Percentiles rank a stretch among this genome's conserved stretches.
Conservation (phyloP, 2,888 invertebrate genomes). For the Troglohyphantes excavatus region DNA sequence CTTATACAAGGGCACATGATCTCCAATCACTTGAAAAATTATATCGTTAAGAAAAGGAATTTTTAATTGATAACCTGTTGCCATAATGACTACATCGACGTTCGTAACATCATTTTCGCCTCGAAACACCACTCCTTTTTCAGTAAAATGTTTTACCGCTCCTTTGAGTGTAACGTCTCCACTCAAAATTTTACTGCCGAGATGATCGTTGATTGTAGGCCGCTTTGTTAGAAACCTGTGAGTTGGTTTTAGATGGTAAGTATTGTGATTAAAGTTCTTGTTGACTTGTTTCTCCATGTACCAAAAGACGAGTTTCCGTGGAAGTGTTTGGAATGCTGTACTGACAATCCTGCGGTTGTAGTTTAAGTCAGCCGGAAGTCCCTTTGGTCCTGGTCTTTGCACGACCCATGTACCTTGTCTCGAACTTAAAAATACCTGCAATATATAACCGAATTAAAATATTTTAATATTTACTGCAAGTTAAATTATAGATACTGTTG, state of each 20-base stretch:
- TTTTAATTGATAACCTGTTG: slow-evolving; percentile 82
- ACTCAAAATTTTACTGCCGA: slow-evolving; percentile 83
- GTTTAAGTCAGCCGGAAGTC: slow-evolving; percentile 82
- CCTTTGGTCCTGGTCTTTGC: slow-evolving; percentile 83
- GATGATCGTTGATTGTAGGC: slow-evolving; percentile 83
- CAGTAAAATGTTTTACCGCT: slow-evolving; percentile 71
- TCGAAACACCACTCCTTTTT: slow-evolving; percentile 74
- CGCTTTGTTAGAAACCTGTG: slow-evolving; percentile 81
- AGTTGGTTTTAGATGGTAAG: slow-evolving; percentile 83
- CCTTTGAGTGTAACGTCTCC: slow-evolving; percentile 82
- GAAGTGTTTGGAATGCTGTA: slow-evolving; percentile 70
- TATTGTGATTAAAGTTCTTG: slow-evolving; percentile 82
- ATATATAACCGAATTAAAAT: slow-evolving; percentile 8
- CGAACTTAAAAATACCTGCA: slow-evolving; percentile 83
- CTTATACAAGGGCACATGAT: slow-evolving; percentile 82
- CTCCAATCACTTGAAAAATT: slow-evolving; percentile 74
- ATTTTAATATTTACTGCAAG: neutral
- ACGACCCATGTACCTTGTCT: slow-evolving; percentile 84
- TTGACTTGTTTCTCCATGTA: slow-evolving; percentile 81
- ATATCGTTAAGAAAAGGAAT: slow-evolving; percentile 82
- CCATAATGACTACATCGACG: slow-evolving; percentile 82
- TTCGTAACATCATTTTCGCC: slow-evolving; percentile 62
- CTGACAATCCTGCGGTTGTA: slow-evolving; percentile 74
- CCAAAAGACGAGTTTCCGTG: slow-evolving; percentile 71
- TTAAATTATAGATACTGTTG: no score